phyloP scores from a whole-genome alignment of 1,140 invertebrate genomes.

The Achatina immaculata region DNA sequence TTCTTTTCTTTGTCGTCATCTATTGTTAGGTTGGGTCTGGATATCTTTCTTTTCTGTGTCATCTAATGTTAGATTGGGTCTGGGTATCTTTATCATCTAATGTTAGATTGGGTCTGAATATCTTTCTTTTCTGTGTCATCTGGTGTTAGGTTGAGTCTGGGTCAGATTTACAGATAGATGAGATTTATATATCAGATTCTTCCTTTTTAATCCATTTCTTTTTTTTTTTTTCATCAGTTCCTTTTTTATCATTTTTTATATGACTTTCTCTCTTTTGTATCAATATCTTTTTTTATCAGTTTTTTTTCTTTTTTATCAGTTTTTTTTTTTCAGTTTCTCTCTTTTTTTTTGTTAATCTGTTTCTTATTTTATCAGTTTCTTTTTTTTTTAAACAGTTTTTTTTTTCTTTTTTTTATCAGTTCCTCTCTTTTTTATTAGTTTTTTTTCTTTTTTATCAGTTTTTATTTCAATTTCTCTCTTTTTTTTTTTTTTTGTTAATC shows the following conservation, averaged over 20 bases:
- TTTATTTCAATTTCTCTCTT: not conserved
- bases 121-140: not conserved
- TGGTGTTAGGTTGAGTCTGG: not conserved
- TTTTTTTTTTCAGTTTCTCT: not conserved
- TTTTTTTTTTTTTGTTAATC: not conserved
- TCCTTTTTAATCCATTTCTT: not conserved
- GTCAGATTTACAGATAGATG: not conserved
- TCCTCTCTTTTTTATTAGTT: not conserved
- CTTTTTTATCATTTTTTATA: not conserved
- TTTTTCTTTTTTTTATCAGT: not conserved
- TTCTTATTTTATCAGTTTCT: not conserved
- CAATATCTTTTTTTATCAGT: not conserved
- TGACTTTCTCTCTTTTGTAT: not conserved
- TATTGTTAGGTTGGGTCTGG: not conserved
- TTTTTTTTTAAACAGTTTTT: not conserved
- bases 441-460: not conserved
- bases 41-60: no score
- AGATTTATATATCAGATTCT: not conserved
- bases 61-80: not conserved
- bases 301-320: not conserved
- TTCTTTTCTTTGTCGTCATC: no score
- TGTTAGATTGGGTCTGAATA: not conserved
- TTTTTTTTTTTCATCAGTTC: not conserved
- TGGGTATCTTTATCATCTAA: no score
- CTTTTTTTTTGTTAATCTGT: not conserved